phyloP scores from a whole-genome alignment of 30 jellyfish, hydroid and myxozoan species.

The Nemopilema nomurai region DNA sequence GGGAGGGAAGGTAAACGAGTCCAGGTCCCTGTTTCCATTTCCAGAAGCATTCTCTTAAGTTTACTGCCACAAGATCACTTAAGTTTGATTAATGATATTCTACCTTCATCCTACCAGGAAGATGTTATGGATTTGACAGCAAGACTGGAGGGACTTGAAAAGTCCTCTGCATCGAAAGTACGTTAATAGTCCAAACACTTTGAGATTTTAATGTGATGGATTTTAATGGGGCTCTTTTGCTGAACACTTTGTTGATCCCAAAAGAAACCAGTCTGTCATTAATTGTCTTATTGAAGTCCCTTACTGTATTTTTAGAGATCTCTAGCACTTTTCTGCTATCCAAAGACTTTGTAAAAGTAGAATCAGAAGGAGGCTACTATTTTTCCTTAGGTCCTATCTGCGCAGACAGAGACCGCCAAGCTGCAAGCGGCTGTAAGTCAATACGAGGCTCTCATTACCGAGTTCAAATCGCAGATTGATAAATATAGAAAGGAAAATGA shows the following conservation, averaged over 20 bases:
- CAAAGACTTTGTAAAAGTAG: too few species aligned
- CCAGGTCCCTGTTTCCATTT: too few species aligned
- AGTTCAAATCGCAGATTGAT: slow-evolving; percentile 80
- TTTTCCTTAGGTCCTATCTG: slow-evolving; percentile 31
- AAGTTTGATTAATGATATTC: background rate
- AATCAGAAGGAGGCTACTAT: background rate
- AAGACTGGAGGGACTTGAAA: slow-evolving; percentile 33
- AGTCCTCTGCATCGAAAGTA: slow-evolving; percentile 65
- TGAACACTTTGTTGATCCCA: too few species aligned
- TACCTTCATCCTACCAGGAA: slow-evolving; percentile 23
- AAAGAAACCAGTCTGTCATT: background rate
- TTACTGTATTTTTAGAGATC: background rate
- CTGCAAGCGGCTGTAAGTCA: slow-evolving; percentile 82
- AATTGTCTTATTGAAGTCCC: background rate
- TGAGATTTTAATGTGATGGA: background rate
- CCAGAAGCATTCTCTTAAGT: too few species aligned
- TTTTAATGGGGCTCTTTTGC: too few species aligned
- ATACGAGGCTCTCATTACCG: slow-evolving; percentile 78
- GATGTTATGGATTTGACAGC: slow-evolving; percentile 50
- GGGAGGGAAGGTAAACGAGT: too few species aligned
- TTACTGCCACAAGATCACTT: too few species aligned
- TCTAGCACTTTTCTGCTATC: too few species aligned
- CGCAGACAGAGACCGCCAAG: slow-evolving; percentile 65
- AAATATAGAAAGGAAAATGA: slow-evolving; percentile 68
- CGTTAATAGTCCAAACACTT: background rate